Percentiles rank a stretch among this genome's conserved stretches.
Evolutionary conservation across 2,888 invertebrate species (phyloP).

Genomic region (Philhelius pedissequus): DNA sequence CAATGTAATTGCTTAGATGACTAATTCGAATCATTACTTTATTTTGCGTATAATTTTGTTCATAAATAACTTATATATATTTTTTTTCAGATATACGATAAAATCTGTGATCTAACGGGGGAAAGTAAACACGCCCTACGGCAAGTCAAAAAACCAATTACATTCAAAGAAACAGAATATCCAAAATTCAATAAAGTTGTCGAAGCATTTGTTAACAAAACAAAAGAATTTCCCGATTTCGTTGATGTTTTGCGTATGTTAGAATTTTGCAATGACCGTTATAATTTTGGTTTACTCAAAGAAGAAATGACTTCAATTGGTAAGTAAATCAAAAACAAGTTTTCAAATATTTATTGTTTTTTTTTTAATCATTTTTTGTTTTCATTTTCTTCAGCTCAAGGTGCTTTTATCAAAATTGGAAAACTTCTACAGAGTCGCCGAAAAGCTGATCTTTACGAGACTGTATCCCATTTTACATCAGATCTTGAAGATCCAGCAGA

Average conservation of each 20-base stretch:
- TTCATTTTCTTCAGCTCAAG: conserved; percentile 79
- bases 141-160: conserved; percentile 76
- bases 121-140: conserved; percentile 77
- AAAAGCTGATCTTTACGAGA: conserved; percentile 83
- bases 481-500: conserved; percentile 82
- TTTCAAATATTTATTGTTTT: neutral
- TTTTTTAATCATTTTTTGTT: neutral
- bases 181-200: conserved; percentile 77
- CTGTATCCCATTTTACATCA: conserved; percentile 81
- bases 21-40: too few relatives aligned
- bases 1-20: too few relatives aligned
- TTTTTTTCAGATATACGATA: conserved; percentile 78
- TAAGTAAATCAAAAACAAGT: conserved; percentile 61
- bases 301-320: conserved; percentile 78
- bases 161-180: conserved; percentile 76
- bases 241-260: conserved; percentile 79
- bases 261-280: conserved; percentile 77
- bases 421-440: conserved; percentile 83
- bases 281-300: conserved; percentile 73
- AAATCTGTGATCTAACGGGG: conserved; percentile 83
- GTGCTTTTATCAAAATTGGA: conserved; percentile 84
- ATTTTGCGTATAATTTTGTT: neutral
- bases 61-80: neutral
- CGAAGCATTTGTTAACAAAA: conserved; percentile 77
- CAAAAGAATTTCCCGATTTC: conserved; percentile 80